Conservation (phyloP, 2,113 vertebrate species). For the Fregetta grallaria region DNA sequence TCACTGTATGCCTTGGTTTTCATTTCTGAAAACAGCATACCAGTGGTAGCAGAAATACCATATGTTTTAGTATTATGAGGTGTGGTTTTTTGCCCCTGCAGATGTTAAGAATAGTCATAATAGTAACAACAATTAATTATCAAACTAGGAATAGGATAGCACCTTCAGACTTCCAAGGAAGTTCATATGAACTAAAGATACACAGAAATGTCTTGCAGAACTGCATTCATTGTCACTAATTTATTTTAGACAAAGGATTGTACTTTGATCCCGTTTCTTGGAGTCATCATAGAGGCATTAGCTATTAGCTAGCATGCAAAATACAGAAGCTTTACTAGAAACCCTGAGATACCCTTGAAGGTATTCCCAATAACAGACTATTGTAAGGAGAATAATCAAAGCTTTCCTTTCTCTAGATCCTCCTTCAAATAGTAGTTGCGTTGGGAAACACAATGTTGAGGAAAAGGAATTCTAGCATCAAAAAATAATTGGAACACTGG, state of each 20-base stretch:
- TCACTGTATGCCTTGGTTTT: neutral
- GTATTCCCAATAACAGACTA: neutral
- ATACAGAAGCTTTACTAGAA: neutral
- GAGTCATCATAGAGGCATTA: neutral
- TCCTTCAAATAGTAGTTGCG: neutral
- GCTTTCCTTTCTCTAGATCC: neutral
- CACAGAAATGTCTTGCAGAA: neutral
- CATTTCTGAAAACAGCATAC: neutral
- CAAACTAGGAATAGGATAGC: neutral
- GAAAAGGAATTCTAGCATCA: neutral
- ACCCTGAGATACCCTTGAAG: neutral
- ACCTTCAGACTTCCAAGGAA: neutral
- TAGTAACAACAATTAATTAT: neutral
- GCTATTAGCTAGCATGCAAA: neutral
- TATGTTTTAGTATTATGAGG: neutral
- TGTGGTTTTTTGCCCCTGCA: fast-evolving
- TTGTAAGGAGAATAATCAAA: neutral
- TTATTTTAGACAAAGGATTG: neutral
- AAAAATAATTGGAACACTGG: neutral
- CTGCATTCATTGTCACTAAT: neutral
- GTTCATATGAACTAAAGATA: neutral
- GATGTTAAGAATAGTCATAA: neutral
- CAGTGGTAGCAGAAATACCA: neutral
- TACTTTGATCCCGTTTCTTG: neutral
- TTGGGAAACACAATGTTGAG: neutral